Conservation (phyloP, 2,797 vertebrate genomes). For the Luscinia luscinia region DNA sequence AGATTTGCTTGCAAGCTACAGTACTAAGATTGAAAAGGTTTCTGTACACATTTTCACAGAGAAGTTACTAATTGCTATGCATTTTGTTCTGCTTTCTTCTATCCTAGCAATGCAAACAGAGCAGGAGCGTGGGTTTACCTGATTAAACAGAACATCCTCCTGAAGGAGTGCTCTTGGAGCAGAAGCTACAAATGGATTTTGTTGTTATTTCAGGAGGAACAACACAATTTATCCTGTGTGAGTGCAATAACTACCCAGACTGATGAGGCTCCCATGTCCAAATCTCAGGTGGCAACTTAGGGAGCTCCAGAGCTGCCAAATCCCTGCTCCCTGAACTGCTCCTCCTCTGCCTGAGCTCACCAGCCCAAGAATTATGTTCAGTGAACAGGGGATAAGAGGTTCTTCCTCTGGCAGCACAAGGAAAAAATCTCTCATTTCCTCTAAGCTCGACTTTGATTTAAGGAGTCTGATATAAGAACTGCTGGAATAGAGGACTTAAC, state of each 20-base stretch:
- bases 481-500: not conserved
- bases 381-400: not conserved
- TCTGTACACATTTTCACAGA: not conserved
- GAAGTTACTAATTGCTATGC: conserved; percentile 2
- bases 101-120: not conserved
- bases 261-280: not conserved
- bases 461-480: not conserved
- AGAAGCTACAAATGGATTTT: not conserved
- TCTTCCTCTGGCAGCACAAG: not conserved
- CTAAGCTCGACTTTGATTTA: not conserved
- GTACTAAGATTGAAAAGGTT: not conserved
- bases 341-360: not conserved
- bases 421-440: not conserved
- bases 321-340: not conserved
- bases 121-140: not conserved
- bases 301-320: not conserved
- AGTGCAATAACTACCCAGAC: not conserved
- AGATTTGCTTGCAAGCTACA: not conserved
- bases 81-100: not conserved
- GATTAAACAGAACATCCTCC: not conserved
- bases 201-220: not conserved
- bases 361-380: not conserved
- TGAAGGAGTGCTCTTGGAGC: not conserved
- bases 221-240: not conserved
- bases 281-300: not conserved